Base-by-base conservation (phyloP, 2,888 invertebrate species). In the Diarsia mendica region DNA sequence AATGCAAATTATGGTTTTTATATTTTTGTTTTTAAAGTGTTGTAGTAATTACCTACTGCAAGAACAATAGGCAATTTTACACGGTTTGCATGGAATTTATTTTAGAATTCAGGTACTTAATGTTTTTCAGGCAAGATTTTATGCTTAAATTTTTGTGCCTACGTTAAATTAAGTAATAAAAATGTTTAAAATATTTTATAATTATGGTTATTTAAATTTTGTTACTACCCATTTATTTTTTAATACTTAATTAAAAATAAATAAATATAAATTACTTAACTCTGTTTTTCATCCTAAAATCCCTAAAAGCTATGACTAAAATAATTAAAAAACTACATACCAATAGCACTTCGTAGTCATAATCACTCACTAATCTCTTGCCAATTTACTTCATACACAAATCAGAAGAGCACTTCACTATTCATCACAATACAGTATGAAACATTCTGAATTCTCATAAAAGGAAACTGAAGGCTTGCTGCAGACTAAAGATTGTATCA, bases 341-440 rank as follows among this genome's bases (percentile, higher is more conserved):
- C 85, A 82, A 72, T 73, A 78, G 67, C 64, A 72, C 63, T 44
- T 66, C 64, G 44, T 63, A 79, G 33, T 74, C 84, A 83, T 79
- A 66, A 73, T 79, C 72, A 87, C 70, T 65, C 83, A 81, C 81
- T 44, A 58, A 79, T 77, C 90, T 92, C 91, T 87, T 82, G 84
- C 89, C 87, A 92, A 92, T 92, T 92, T 92, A 91, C 75, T 75
- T 76, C 78, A 69, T 23, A 69, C 90, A 93, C 91, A 91, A 92
- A 92, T 86, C 87, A 92, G 89, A 68, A 85, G 92, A 92, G 91
- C 86, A 89, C 88, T 87, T 77, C 77, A 79, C 80, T 84, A 72
- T 83, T 81, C 80, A 79, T 63, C 74, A 79, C 83, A 70, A 53
- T 66, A 53, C 77, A 67, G 46, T 66, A 75, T 75, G 64, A 77